Evolutionary conservation across 1,140 invertebrate species (phyloP), one percentile per base, ranked within the genome.

Genomic region (Eumeta japonica): DNA sequence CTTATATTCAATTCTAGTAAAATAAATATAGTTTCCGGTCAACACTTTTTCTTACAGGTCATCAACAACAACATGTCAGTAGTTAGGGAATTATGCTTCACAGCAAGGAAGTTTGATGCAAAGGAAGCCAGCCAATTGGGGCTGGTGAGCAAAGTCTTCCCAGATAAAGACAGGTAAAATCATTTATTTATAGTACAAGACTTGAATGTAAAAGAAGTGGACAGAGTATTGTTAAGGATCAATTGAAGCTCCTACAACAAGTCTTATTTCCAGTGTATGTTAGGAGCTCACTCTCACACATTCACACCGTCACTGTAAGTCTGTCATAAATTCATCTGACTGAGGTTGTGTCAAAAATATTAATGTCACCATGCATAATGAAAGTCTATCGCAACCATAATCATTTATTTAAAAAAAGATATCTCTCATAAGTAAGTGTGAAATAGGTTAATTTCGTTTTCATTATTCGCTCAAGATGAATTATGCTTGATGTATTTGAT

Each of bases 31-130:
- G n/a, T n/a, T n/a, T n/a, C n/a, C n/a, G n/a, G n/a, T n/a, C n/a
- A n/a, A n/a, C n/a, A n/a, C n/a, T 24, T n/a, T 24, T 24, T 24
- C n/a, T 54, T 56, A 3, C 43, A 76, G 73, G 81, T 94, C 2
- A 80, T 97, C 30, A 93, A 93, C 5, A 96, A 84, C 58, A 83
- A 90, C 28, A n/a, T n/a, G n/a, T 95, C 93, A 57, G 76, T 93
- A 30, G 86, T 83, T 0, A 79, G 92, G 28, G 96, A 99, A 65
- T 74, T 98, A 4, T 86, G 85, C 40, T 94, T 83, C 48, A 97
- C 94, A 1, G 92, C 82, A 1, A 76, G 94, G 30, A 93, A 90
- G 62, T 80, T 98, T 40, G 59, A 72, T 40, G 79, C 92, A 1
- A 66, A 82, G 40, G 95, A 98, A 77, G 96, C 95, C 0, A 55